Evolutionary conservation across 2,113 vertebrate genomes (phyloP), one percentile per base, ranked within the genome.

Genomic region (Python bivittatus): DNA sequence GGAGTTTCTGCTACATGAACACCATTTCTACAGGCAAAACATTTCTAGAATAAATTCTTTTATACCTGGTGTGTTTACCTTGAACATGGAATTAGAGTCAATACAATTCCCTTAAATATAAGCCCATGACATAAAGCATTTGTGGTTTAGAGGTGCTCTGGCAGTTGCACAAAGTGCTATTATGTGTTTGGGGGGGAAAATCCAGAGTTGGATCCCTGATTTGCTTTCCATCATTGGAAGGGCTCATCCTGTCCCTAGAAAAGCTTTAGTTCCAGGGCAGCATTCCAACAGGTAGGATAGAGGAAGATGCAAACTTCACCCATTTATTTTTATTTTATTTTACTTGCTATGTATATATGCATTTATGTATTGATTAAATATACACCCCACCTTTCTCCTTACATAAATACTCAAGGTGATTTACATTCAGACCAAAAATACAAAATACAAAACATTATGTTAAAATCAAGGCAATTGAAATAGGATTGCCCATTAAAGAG

Each of bases 1-100:
- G 86, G 90, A 56, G 88, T 92, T 91, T 12, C 0, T 52, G 88
- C 60, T 84, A 88, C 94, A 58, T 10, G 61, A 94, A 15, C 25
- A 1, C 29, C 0, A 0, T 33, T 11, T 17, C 8, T 15, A 15
- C 11, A 29, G 86, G 33, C 29, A 64, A 84, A 79, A 42, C 42
- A 79, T 79, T 79, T 42, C 29, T 42, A 12, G 42, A 25, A 84
- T 84, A 58, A 48, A 61, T 60, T 27, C 8, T 9, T 83, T 33
- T 27, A 33, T 12, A 48, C 33, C 27, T 48, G 38, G 15, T 56
- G 23, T 89, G 29, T 89, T 84, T 64, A 53, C 91, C 17, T 48
- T 84, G 42, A 29, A 88, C 33, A 33, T 33, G 57, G 15, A 79
- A 27, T 33, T 29, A 84, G 42, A n/a, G 42, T 60, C 54, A 92